Percentiles rank a stretch among this genome's conserved stretches.
phyloP scores from a whole-genome alignment of 1,140 invertebrate genomes.

The Dendroctonus ponderosae region DNA sequence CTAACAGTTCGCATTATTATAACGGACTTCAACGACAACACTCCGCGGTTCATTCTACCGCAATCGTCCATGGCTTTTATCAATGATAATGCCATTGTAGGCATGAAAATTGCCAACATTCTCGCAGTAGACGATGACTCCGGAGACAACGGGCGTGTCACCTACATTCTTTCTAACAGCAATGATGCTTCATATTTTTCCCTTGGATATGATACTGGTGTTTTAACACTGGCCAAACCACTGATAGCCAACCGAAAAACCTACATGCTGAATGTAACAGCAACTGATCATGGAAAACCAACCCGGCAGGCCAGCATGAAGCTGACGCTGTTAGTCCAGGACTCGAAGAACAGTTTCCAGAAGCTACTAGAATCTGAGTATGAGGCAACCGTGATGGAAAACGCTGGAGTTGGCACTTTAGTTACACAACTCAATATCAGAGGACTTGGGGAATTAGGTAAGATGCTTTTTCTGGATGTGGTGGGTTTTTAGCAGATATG shows the following conservation, averaged over 20 bases:
- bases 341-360: conserved; percentile 75
- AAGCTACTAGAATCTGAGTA: conserved; percentile 76
- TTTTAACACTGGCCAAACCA: conserved; percentile 71
- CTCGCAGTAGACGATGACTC: conserved; percentile 84
- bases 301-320: conserved; percentile 63
- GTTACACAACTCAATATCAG: conserved; percentile 76
- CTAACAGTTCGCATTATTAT: conserved; percentile 81
- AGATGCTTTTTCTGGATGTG: too few relatives aligned
- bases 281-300: conserved; percentile 77
- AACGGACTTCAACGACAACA: conserved; percentile 85
- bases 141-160: conserved; percentile 81
- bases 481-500: too few relatives aligned
- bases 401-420: conserved; percentile 70
- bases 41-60: conserved; percentile 75
- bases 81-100: conserved; percentile 55
- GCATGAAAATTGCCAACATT: conserved; percentile 69
- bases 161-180: conserved; percentile 77
- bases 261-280: conserved; percentile 53
- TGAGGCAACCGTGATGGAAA: conserved; percentile 76
- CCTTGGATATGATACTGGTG: conserved; percentile 74
- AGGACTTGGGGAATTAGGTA: conserved; percentile 56
- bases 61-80: conserved; percentile 54
- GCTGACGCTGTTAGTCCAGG: conserved; percentile 66
- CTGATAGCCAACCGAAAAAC: conserved; percentile 48
- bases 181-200: conserved; percentile 80